phyloP scores from a whole-genome alignment of 2,888 invertebrate genomes.

The Ectemnius lituratus region DNA sequence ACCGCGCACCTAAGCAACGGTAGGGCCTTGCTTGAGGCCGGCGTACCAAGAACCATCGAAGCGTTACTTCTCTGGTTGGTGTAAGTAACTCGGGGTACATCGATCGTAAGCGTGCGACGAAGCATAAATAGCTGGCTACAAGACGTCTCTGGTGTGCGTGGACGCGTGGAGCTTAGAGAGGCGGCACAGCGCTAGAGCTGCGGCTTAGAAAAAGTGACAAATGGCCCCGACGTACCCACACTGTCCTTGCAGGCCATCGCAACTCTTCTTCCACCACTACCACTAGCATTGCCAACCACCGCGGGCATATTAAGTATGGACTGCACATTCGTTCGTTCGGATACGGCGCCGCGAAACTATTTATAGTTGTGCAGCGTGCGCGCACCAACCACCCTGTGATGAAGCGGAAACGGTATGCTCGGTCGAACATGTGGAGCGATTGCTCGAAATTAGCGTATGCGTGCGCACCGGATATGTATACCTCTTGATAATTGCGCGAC shows the following conservation, averaged over 20 bases:
- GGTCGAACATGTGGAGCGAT: neutral
- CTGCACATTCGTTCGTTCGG: constrained; percentile 35
- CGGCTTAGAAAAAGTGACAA: constrained; percentile 49
- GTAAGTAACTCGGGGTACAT: constrained; percentile 25
- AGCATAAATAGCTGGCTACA: constrained; percentile 42
- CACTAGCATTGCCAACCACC: no score
- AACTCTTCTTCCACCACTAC: constrained; percentile 32
- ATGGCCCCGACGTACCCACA: constrained; percentile 42
- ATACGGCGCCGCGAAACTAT: constrained; percentile 31
- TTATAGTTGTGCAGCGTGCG: neutral
- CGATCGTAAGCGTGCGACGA: constrained; percentile 27
- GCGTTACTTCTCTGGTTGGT: constrained; percentile 27
- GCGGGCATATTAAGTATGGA: constrained; percentile 47
- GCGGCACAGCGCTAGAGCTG: constrained; percentile 27
- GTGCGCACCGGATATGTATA: neutral
- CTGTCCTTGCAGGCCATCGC: constrained; percentile 44
- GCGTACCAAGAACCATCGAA: constrained; percentile 34
- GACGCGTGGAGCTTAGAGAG: constrained; percentile 30
- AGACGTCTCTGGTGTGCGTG: constrained; percentile 34
- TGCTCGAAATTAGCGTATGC: neutral
- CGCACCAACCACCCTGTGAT: constrained; percentile 2
- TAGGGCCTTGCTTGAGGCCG: no score
- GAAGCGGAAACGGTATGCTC: no score
- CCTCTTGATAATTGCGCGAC: neutral
- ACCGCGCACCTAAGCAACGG: no score